Evolutionary conservation across 2,113 vertebrate genomes (phyloP).

Genomic region (Cichladusa arquata): DNA sequence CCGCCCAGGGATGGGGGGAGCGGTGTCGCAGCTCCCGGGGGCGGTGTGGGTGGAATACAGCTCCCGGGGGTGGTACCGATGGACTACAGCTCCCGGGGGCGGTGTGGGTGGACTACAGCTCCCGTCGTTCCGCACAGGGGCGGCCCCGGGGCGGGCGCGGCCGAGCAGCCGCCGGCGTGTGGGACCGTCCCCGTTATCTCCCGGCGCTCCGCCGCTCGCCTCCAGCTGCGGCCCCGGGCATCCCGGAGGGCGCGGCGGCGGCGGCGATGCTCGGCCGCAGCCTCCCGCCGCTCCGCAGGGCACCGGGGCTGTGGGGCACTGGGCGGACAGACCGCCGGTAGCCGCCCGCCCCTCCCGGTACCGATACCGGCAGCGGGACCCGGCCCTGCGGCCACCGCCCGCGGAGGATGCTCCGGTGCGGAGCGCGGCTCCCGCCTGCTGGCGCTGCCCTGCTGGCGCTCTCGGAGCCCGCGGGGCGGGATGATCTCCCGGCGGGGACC

Average conservation of each 20-base stretch:
- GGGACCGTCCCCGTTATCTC: background rate
- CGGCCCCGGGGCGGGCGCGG: background rate
- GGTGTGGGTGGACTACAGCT: slow-evolving; percentile 5
- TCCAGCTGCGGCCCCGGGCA: background rate
- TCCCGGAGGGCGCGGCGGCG: background rate
- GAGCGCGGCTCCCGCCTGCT: slow-evolving; percentile 21
- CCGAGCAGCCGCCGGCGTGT: background rate
- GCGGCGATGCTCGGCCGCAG: background rate
- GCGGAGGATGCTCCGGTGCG: background rate
- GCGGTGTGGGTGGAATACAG: background rate
- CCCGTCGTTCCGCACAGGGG: slow-evolving; percentile 3
- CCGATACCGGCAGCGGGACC: background rate
- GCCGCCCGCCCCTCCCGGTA: background rate
- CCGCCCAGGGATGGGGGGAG: background rate
- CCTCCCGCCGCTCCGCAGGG: no score
- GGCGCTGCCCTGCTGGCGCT: background rate
- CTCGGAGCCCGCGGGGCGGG: background rate
- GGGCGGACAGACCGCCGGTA: no score
- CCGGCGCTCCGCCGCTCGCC: background rate
- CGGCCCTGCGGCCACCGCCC: background rate
- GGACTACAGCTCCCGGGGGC: background rate
- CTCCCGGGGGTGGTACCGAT: background rate
- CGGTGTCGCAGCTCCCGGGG: background rate
- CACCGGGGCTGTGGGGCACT: no score
- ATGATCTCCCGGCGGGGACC: background rate